These are phyloP conservation scores for Euwallacea fornicatus DNA, from an alignment of 1,140 invertebrate species.

Conservation along the genomic window DNA sequence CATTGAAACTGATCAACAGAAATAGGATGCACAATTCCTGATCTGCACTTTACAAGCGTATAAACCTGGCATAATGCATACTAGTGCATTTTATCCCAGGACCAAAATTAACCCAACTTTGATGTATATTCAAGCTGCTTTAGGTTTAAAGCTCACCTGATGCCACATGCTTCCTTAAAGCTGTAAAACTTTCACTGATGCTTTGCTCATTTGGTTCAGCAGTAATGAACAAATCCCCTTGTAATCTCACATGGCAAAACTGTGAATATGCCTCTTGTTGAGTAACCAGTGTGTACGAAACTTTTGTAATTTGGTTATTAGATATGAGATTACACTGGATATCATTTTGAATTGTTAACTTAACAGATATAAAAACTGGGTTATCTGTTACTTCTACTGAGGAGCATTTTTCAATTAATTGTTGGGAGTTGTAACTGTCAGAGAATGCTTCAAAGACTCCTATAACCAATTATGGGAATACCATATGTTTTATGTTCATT, in stretches of 20 bases:
- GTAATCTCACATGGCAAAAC: conserved; percentile 67
- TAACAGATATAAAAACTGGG: conserved; percentile 67
- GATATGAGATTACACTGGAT: conserved; percentile 67
- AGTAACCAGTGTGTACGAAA: conserved; percentile 52
- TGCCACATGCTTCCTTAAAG: conserved; percentile 59
- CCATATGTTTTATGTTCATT: neutral
- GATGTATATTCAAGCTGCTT: no score
- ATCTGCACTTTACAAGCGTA: no score
- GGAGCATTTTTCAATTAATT: conserved; percentile 52
- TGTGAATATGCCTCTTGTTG: conserved; percentile 64
- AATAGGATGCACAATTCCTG: no score
- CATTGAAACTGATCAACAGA: no score
- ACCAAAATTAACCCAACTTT: neutral
- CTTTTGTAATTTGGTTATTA: conserved; percentile 69
- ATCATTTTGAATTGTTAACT: conserved; percentile 54
- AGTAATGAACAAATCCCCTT: conserved; percentile 56
- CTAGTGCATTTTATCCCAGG: neutral
- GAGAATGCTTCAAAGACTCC: conserved; percentile 37
- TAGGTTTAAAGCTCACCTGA: conserved; percentile 24
- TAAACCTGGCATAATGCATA: no score
- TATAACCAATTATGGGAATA: neutral
- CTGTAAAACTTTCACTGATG: conserved; percentile 60
- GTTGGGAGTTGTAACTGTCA: conserved; percentile 33
- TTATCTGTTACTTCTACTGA: conserved; percentile 77
- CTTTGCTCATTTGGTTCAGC: conserved; percentile 57